Evolutionary conservation across 92 coral and sea anemone genomes (phyloP).

Genomic region (Blastomussa wellsi): DNA sequence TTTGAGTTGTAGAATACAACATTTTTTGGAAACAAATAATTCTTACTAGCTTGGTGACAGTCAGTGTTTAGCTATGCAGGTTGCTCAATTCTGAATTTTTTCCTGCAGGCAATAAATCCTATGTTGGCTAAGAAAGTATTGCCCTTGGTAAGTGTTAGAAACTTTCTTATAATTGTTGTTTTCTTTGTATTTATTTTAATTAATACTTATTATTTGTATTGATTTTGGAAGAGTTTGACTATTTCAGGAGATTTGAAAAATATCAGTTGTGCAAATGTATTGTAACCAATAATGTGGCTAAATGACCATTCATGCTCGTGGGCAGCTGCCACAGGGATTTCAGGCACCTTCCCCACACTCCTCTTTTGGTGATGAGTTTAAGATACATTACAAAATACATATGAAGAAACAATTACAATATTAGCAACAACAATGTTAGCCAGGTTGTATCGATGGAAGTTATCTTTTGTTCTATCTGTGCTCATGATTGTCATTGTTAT

Average conservation of each 20-base stretch:
- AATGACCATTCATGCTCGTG: no score
- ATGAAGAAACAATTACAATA: background rate
- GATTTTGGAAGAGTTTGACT: background rate
- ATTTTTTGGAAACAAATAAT: background rate
- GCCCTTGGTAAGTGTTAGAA: constrained; percentile 64
- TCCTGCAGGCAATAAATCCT: constrained; percentile 78
- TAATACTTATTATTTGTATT: background rate
- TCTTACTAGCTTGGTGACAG: background rate
- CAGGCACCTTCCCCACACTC: no score
- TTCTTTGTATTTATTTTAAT: background rate
- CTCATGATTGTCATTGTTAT: background rate
- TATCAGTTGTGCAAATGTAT: no score
- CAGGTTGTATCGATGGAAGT: background rate
- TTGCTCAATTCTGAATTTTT: background rate
- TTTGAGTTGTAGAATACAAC: no score
- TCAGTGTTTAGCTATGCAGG: background rate
- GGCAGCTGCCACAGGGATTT: no score
- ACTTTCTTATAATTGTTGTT: background rate
- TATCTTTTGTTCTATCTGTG: background rate
- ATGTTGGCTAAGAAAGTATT: constrained; percentile 79
- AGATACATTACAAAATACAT: background rate
- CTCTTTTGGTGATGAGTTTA: no score
- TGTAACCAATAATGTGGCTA: no score
- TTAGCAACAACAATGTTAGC: no score
- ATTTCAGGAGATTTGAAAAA: background rate